Percentiles rank a stretch among this genome's conserved stretches.
Conservation (phyloP, 2,113 vertebrate species). For the Beaufortia kweichowensis region DNA sequence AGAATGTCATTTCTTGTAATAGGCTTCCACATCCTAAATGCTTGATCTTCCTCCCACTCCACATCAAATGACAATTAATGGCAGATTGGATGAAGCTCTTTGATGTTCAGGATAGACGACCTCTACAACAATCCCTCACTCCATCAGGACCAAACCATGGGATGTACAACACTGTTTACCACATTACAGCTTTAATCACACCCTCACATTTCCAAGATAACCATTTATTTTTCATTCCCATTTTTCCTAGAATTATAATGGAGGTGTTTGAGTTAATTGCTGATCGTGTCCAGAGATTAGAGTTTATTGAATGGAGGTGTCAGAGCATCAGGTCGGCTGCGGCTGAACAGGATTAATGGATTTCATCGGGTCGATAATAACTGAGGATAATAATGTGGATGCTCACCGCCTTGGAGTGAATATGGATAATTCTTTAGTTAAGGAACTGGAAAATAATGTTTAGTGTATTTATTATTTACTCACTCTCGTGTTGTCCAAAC, state of each 20-base stretch:
- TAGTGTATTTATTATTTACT: not conserved
- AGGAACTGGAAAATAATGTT: not conserved
- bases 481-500: not conserved
- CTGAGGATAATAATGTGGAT: constrained; percentile 13
- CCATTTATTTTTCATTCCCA: constrained; percentile 6
- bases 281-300: constrained; percentile 63
- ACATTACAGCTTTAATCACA: constrained; percentile 19
- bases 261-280: constrained; percentile 66
- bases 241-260: constrained; percentile 62
- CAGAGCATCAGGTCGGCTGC: constrained; percentile 33
- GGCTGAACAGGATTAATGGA: constrained; percentile 41
- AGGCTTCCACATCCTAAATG: not conserved
- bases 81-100: constrained; percentile 15
- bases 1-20: not conserved
- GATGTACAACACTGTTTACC: not conserved
- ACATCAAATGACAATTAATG: constrained; percentile 3
- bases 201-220: constrained; percentile 13
- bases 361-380: constrained; percentile 29
- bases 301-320: constrained; percentile 64
- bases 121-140: constrained; percentile 14
- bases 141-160: not conserved
- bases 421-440: not conserved
- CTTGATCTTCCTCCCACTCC: constrained; percentile 25
- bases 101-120: constrained; percentile 7
- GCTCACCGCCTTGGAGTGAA: not conserved